Evolutionary conservation across 2,113 vertebrate species (phyloP), one percentile per base, ranked within the genome.

Genomic region (Podarcis cretensis): DNA sequence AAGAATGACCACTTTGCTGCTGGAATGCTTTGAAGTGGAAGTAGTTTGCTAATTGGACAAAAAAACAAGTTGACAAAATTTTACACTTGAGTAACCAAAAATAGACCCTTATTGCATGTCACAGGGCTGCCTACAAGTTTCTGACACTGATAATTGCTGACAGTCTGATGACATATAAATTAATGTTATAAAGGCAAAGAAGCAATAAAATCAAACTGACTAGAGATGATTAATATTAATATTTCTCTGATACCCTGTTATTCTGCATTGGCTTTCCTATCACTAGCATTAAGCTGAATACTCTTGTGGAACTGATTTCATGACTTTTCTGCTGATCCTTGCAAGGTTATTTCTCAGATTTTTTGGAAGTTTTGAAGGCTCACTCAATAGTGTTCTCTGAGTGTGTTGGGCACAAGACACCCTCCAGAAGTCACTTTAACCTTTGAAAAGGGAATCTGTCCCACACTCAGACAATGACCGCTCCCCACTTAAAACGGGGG

Each of bases 201-300:
- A 88, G 48, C n/a, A 85, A 85, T 23, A 40, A 86, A 88, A 88
- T 69, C 75, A 89, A 66, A 59, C 78, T 86, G 83, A 81, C 73
- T 48, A 78, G 77, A 78, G 65, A 69, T 68, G 54, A 57, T 80
- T 76, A 85, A 37, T n/a, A 82, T 85, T 82, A 77, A 79, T n/a
- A 37, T 30, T 68, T 40, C 83, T 90, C 66, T 81, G 3, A 14
- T 85, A 83, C 13, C 12, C 73, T 86, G 40, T 87, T 88, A 80
- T 89, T 93, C 59, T 35, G 8, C 59, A 86, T 30, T 81, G 37
- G 23, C 20, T 35, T 92, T 76, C 68, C 35, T 68, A 80, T 81
- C 37, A 57, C 66, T 65, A 6, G 5, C 76, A 59, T 59, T 27
- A 32, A 59, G 66, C 83, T 2, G 43, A 86, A 40, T 30, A 76